These are phyloP conservation scores for Leucophora obtusa DNA, from an alignment of 2,888 invertebrate species.

Conservation along the genomic window DNA sequence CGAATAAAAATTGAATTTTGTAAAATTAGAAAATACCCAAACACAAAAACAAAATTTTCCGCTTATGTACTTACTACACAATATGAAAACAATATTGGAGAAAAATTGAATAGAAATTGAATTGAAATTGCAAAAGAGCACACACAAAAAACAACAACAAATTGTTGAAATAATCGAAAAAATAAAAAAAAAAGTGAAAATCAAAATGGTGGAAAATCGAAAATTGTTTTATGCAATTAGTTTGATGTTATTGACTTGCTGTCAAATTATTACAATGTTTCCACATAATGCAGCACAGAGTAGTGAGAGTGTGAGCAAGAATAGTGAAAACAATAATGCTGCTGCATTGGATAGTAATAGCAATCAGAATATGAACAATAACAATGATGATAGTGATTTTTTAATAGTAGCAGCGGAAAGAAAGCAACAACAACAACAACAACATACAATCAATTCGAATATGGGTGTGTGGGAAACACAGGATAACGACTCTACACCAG, in stretches of 20 bases:
- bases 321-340: constrained; percentile 47
- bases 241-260: constrained; percentile 64
- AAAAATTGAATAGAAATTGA: constrained; percentile 33
- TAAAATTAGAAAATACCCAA: neutral
- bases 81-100: constrained; percentile 13
- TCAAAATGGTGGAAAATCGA: constrained; percentile 65
- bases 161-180: constrained; percentile 55
- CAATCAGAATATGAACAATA: constrained; percentile 33
- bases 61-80: constrained; percentile 49
- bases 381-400: constrained; percentile 50
- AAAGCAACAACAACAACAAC: constrained; percentile 34
- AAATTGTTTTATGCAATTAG: constrained; percentile 65
- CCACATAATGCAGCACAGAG: constrained; percentile 52
- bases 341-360: constrained; percentile 30
- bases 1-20: constrained; percentile 16
- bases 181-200: constrained; percentile 57
- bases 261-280: constrained; percentile 63
- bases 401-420: constrained; percentile 63
- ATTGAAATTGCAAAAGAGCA: constrained; percentile 16
- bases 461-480: constrained; percentile 39
- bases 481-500: constrained; percentile 50
- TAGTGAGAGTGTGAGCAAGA: constrained; percentile 44
- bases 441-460: constrained; percentile 48
- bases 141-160: constrained; percentile 15
- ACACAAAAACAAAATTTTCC: constrained; percentile 3